Percentiles rank a stretch among this genome's conserved stretches.
phyloP scores from a whole-genome alignment of 37 sponge, comb jelly and placozoan genomes.

The Diacarnus erythraeanus region DNA sequence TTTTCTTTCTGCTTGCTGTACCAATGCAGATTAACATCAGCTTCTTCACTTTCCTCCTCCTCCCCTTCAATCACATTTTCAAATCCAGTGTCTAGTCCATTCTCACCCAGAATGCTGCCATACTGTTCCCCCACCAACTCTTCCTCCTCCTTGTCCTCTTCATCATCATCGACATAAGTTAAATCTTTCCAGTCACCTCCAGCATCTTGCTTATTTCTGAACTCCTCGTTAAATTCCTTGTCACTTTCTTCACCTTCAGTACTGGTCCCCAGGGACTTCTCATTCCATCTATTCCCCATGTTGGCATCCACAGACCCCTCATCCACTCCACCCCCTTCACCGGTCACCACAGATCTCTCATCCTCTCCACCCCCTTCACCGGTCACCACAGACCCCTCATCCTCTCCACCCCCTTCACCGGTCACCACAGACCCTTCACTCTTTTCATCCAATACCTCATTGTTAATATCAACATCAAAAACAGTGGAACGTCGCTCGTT shows the following conservation, averaged over 20 bases:
- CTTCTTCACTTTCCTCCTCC: neutral
- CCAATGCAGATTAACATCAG: too few relatives aligned
- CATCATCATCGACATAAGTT: neutral
- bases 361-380: neutral
- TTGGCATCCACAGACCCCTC: neutral
- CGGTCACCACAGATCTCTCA: neutral
- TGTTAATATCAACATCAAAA: too few relatives aligned
- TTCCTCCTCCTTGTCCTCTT: neutral
- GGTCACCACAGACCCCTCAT: neutral
- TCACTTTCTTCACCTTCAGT: neutral
- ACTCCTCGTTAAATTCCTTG: neutral
- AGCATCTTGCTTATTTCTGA: neutral
- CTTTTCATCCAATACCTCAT: neutral
- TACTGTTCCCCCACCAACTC: neutral
- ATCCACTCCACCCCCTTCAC: too few relatives aligned
- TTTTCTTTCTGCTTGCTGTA: neutral
- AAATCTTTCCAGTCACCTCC: neutral
- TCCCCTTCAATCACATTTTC: neutral
- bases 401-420: neutral
- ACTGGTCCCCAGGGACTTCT: neutral
- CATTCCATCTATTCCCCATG: too few relatives aligned
- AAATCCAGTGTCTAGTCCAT: neutral
- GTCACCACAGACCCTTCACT: neutral
- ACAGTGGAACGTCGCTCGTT: too few relatives aligned
- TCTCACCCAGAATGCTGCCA: neutral